Percentiles rank a stretch among this genome's conserved stretches.
These are phyloP conservation scores for Micrastur ruficollis DNA, from an alignment of 2,797 vertebrate species.

Conservation along the genomic window DNA sequence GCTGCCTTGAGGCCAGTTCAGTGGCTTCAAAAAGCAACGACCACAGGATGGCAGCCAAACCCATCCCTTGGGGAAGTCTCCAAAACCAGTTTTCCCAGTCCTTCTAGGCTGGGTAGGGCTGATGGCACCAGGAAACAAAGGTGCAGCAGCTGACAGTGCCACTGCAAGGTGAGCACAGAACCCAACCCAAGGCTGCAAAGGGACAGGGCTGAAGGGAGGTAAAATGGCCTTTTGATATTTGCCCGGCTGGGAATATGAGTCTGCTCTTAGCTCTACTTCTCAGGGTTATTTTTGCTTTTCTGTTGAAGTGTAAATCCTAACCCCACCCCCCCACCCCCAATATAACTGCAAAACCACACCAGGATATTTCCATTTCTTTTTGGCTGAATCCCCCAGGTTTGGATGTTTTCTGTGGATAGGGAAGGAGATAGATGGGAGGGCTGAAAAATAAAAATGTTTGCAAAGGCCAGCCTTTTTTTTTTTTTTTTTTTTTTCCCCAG, in stretches of 20 bases:
- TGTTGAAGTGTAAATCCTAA: not conserved
- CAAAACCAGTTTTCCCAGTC: not conserved
- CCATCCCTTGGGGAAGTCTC: fast-evolving
- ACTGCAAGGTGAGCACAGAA: not conserved
- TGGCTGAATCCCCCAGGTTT: not conserved
- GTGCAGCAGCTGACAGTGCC: not conserved
- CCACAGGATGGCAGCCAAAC: not conserved
- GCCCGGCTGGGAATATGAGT: not conserved
- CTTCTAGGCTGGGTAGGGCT: not conserved
- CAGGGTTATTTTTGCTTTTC: not conserved
- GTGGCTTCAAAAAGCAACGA: not conserved
- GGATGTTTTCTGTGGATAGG: not conserved
- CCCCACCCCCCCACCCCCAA: no score
- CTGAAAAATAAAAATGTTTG: not conserved
- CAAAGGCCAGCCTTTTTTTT: not conserved
- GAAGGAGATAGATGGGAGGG: not conserved
- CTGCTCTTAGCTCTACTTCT: not conserved
- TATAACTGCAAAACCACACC: not conserved
- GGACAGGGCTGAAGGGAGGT: not conserved
- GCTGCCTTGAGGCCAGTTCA: not conserved
- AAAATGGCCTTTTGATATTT: not conserved
- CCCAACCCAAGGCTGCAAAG: not conserved
- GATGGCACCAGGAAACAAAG: not conserved
- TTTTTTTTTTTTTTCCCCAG: no score
- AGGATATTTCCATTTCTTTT: not conserved